Conservation (phyloP, 2,888 invertebrate species). For the Apamea epomidion region DNA sequence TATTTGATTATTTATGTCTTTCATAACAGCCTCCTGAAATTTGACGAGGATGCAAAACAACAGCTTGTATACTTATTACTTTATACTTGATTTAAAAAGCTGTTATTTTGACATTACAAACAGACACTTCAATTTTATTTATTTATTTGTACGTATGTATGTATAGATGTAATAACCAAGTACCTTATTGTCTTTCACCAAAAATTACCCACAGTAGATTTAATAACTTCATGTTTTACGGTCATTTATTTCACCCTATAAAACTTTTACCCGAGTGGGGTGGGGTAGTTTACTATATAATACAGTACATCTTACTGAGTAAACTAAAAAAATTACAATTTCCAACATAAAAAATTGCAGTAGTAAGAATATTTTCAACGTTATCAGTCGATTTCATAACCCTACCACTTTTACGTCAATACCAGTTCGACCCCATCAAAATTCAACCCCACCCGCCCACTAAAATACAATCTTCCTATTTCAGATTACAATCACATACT, state of each 20-base stretch:
- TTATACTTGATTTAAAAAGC: no score
- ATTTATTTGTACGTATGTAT: no score
- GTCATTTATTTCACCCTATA: background rate
- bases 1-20: no score
- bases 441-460: slow-evolving; percentile 47
- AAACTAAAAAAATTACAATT: background rate
- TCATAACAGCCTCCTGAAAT: no score
- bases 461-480: slow-evolving; percentile 63
- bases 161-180: background rate
- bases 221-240: background rate
- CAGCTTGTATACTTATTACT: no score
- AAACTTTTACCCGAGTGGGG: background rate
- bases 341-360: background rate
- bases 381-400: background rate
- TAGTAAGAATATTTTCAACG: background rate
- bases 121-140: no score
- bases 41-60: no score
- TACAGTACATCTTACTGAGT: background rate
- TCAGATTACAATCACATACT: slow-evolving; percentile 68
- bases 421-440: slow-evolving; percentile 47
- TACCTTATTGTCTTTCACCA: background rate
- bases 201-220: background rate
- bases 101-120: no score
- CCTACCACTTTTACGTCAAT: slow-evolving; percentile 30
- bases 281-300: no score